A percentile compares a stretch with the other conserved stretches of the same genome.
Conservation (phyloP, 2,888 invertebrate genomes). For the Caenorhabditis zanzibari region DNA sequence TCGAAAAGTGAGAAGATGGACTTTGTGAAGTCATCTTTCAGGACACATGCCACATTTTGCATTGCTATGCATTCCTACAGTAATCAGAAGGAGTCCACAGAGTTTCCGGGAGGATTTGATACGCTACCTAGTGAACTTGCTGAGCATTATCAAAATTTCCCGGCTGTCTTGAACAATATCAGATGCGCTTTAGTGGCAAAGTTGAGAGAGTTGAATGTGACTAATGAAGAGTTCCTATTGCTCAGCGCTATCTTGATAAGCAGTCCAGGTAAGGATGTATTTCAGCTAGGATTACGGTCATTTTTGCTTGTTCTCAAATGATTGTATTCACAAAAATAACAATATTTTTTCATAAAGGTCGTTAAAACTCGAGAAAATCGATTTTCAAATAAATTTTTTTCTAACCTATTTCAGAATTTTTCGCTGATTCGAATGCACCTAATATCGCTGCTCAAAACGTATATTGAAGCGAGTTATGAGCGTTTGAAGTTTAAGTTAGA, state of each 20-base stretch:
- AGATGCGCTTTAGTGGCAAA: neutral
- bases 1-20: neutral
- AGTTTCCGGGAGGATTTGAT: neutral
- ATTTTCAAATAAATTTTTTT: too few species aligned
- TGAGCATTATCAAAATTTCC: neutral
- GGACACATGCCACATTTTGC: neutral
- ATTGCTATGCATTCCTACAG: neutral
- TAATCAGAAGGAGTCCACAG: neutral
- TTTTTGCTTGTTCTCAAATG: too few species aligned
- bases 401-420: too few species aligned
- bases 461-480: too few species aligned
- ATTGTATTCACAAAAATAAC: too few species aligned
- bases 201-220: neutral
- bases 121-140: neutral
- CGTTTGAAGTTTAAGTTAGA: too few species aligned
- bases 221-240: conserved; percentile 14
- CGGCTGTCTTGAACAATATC: neutral
- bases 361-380: too few species aligned
- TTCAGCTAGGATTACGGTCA: too few species aligned
- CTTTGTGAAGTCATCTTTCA: neutral
- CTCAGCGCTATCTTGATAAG: conserved; percentile 6
- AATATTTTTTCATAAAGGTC: too few species aligned
- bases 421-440: too few species aligned
- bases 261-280: conserved; percentile 14
- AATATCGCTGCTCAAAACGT: too few species aligned